Conservation (phyloP, 2,113 vertebrate species). For the Podiceps cristatus region DNA sequence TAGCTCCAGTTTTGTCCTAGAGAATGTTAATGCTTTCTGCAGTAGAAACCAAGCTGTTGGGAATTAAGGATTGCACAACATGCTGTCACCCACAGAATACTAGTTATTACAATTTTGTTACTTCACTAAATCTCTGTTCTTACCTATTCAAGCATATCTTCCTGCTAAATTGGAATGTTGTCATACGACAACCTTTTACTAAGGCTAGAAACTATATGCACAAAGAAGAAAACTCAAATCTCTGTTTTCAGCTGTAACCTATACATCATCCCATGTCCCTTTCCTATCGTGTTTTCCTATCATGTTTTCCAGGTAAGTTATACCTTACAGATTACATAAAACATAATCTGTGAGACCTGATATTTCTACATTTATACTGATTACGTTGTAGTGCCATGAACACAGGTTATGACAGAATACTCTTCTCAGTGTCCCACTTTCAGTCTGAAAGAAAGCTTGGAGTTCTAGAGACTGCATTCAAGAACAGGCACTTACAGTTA, state of each 20-base stretch:
- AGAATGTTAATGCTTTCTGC: not conserved
- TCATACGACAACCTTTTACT: not conserved
- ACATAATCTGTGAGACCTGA: not conserved
- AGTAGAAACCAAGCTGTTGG: not conserved
- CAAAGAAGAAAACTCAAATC: not conserved
- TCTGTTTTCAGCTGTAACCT: not conserved
- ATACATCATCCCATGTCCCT: not conserved
- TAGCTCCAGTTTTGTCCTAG: not conserved
- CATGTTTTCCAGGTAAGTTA: not conserved
- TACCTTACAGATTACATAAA: not conserved
- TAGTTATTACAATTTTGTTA: not conserved
- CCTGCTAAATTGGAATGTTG: not conserved
- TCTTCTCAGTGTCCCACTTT: not conserved
- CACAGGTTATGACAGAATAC: not conserved
- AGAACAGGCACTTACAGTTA: not conserved
- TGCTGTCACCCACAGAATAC: not conserved
- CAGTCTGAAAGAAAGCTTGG: not conserved
- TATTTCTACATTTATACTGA: not conserved
- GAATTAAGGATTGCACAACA: not conserved
- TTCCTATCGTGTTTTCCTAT: not conserved
- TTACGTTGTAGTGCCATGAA: not conserved
- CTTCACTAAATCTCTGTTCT: not conserved
- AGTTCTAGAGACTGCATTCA: not conserved
- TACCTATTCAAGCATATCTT: not conserved
- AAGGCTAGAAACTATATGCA: not conserved